phyloP scores from a whole-genome alignment of 2,113 vertebrate genomes.

The Lanius ludovicianus region DNA sequence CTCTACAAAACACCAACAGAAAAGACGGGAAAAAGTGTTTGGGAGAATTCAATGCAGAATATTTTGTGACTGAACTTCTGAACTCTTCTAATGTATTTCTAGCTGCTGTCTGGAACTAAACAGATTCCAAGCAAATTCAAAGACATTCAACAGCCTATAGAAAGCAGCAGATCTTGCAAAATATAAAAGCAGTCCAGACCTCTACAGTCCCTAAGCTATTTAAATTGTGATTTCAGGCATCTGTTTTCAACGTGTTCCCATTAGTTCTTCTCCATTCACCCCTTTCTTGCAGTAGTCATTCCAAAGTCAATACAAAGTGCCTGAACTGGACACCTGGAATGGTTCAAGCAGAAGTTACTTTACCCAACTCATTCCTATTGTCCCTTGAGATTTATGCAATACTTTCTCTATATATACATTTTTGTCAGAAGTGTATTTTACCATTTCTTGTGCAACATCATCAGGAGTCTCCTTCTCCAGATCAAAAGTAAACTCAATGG shows the following conservation, averaged over 20 bases:
- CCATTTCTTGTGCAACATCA: slow-evolving; percentile 98
- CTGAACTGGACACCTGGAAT: neutral
- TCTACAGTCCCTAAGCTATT: neutral
- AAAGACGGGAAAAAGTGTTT: neutral
- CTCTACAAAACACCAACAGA: neutral
- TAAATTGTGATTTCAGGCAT: neutral
- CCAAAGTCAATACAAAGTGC: neutral
- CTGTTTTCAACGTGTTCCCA: neutral
- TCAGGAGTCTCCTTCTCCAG: slow-evolving; percentile 92
- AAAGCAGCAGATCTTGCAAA: neutral
- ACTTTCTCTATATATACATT: neutral
- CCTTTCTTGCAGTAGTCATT: neutral
- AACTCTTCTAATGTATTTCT: neutral
- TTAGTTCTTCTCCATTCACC: neutral
- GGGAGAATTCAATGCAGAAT: neutral
- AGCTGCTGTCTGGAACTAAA: neutral
- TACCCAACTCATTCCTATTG: neutral
- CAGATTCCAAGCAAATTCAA: neutral
- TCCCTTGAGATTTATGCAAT: slow-evolving; percentile 25
- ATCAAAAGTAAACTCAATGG: slow-evolving; percentile 97
- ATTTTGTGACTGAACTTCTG: neutral
- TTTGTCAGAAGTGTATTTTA: slow-evolving; percentile 71
- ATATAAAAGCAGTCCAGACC: neutral
- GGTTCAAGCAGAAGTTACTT: neutral
- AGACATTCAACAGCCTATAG: neutral